Percentiles rank a stretch among this genome's conserved stretches.
Evolutionary conservation across 2,888 invertebrate species (phyloP).

Genomic region (Formica aserva): DNA sequence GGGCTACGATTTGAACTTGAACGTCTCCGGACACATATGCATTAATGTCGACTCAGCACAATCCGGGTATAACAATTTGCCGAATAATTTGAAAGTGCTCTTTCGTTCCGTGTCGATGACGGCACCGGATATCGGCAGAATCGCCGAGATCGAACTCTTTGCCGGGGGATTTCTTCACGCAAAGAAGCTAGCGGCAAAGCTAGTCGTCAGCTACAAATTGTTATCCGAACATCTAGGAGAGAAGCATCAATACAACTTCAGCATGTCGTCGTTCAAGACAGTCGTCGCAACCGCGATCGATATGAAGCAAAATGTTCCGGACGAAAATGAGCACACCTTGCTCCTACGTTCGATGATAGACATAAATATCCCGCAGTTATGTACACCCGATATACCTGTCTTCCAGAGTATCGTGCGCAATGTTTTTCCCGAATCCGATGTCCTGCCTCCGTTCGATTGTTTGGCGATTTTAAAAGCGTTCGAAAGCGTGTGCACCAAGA

Average conservation of each 20-base stretch:
- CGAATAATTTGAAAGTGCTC: slow-evolving; percentile 88
- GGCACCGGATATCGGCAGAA: slow-evolving; percentile 88
- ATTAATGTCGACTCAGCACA: slow-evolving; percentile 87
- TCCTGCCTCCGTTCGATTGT: slow-evolving; percentile 86
- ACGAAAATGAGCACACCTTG: slow-evolving; percentile 87
- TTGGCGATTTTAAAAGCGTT: slow-evolving; percentile 85
- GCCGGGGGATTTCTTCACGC: slow-evolving; percentile 88
- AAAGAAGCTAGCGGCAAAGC: slow-evolving; percentile 86
- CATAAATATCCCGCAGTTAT: slow-evolving; percentile 88
- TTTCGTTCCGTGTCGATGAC: slow-evolving; percentile 89
- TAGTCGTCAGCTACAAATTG: slow-evolving; percentile 87
- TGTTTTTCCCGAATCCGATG: slow-evolving; percentile 87
- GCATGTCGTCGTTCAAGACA: slow-evolving; percentile 88
- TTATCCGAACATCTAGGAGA: slow-evolving; percentile 87
- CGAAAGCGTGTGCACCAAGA: slow-evolving; percentile 83
- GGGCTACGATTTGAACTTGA: slow-evolving; percentile 81
- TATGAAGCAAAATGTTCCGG: slow-evolving; percentile 87
- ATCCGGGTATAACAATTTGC: slow-evolving; percentile 85
- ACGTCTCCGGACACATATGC: slow-evolving; percentile 89
- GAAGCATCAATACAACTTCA: slow-evolving; percentile 87
- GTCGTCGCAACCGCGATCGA: slow-evolving; percentile 87
- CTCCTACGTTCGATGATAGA: slow-evolving; percentile 88
- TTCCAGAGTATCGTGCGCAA: slow-evolving; percentile 87
- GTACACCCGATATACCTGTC: slow-evolving; percentile 86
- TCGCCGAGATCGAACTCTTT: slow-evolving; percentile 88